Base-by-base conservation (phyloP, 2,888 invertebrate species). In the Patella caerulea region DNA sequence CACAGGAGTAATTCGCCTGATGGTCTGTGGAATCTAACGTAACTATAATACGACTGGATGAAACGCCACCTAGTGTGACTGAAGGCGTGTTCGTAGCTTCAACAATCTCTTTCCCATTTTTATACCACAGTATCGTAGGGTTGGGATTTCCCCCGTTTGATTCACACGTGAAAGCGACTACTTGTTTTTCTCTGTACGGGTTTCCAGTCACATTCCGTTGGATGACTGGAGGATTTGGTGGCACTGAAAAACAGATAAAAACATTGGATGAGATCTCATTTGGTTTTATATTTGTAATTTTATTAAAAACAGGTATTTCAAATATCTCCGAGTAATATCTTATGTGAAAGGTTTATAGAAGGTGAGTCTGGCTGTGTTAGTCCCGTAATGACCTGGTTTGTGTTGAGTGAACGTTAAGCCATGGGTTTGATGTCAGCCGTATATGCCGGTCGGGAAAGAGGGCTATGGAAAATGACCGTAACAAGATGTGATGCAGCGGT, bases 71-170 rank as follows among this genome's bases (percentile, higher is more conserved):
- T 14, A 78, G 34, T 1, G 55, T 29, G 1, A 65, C 15, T 7
- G 79, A 74, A 29, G 77, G 79, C 3, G 53, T 76, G 2, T 74
- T 29, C 2, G 69, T 65, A n/a, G 73, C 34, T 59, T 72, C 65
- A 1, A 75, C 17, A 9, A 78, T 17, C 73, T 76, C 81, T 78
- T 84, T 81, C 77, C 86, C 86, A 81, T 86, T 86, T 71, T 84
- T 84, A 78, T 85, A 81, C 87, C 87, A 88, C 45, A 78, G 76
- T 19, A 87, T 83, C 1, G 83, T 83, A 9, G 88, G 88, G 45
- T 81, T 76, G 29, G 88, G 88, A 79, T 87, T 88, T 7, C 88
- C 88, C 15, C 86, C 87, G 4, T 56, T 75, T 0, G 88, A 86
- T 69, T 81, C 81, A 81, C 88, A 88, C 55, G 83, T 87, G 45